Evolutionary conservation across 1,140 invertebrate genomes (phyloP).

Genomic region (Apis cerana): DNA sequence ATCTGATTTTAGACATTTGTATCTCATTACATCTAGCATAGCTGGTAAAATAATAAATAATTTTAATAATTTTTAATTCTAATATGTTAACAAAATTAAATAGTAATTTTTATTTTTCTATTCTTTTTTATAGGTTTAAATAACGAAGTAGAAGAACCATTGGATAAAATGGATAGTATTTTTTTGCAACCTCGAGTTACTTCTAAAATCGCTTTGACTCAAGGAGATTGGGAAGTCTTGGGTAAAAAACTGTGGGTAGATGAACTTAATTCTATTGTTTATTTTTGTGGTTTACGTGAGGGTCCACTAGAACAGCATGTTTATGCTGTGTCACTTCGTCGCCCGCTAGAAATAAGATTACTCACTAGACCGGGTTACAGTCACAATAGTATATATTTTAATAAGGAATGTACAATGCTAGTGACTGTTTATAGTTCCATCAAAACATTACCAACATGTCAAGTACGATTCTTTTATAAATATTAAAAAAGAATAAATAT

Average conservation of each 20-base stretch:
- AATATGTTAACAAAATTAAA: not conserved
- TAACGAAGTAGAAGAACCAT: constrained; percentile 80
- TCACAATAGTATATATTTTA: constrained; percentile 89
- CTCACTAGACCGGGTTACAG: constrained; percentile 89
- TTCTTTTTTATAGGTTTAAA: constrained; percentile 70
- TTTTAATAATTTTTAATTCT: not conserved
- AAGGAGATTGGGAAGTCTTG: constrained; percentile 92
- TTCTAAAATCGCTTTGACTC: constrained; percentile 87
- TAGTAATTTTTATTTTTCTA: not conserved
- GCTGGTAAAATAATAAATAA: constrained; percentile 65
- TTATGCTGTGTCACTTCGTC: constrained; percentile 88
- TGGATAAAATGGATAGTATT: constrained; percentile 81
- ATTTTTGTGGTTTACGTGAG: constrained; percentile 91
- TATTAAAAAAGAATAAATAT: not conserved
- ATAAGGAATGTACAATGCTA: constrained; percentile 92
- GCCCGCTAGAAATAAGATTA: constrained; percentile 86
- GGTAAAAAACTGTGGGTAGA: constrained; percentile 91
- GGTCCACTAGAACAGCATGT: constrained; percentile 91
- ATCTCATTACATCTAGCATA: constrained; percentile 86
- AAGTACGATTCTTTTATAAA: constrained; percentile 74
- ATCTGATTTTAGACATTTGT: constrained; percentile 95
- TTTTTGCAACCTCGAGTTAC: constrained; percentile 83
- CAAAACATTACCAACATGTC: constrained; percentile 89
- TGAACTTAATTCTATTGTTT: constrained; percentile 86
- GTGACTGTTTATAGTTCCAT: constrained; percentile 95